phyloP scores from a whole-genome alignment of 2,797 vertebrate genomes.

The Epinephelus coioides region DNA sequence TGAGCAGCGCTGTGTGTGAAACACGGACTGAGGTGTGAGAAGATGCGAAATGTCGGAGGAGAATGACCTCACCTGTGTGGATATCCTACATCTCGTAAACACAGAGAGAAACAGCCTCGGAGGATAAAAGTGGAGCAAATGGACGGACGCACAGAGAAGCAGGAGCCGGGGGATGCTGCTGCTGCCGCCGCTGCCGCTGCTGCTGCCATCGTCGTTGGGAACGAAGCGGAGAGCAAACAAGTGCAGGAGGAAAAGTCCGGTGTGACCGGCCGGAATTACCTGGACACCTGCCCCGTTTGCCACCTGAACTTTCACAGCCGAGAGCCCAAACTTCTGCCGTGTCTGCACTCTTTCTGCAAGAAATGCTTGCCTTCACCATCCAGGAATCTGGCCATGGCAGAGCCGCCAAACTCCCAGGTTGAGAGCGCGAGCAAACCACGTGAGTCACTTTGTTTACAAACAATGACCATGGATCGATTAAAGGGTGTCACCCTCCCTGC shows the following conservation, averaged over 20 bases:
- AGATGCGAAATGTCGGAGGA: constrained; percentile 1
- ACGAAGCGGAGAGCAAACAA: constrained; percentile 91
- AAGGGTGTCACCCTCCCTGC: neutral
- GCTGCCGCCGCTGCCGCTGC: neutral
- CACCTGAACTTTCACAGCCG: constrained; percentile 88
- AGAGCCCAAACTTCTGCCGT: constrained; percentile 91
- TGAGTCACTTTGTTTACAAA: constrained; percentile 79
- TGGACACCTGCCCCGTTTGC: constrained; percentile 92
- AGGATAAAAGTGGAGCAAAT: constrained; percentile 22
- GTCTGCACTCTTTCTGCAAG: constrained; percentile 91
- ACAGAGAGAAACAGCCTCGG: no score
- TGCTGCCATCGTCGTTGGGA: constrained; percentile 76
- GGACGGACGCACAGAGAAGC: constrained; percentile 23
- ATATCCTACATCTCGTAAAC: neutral
- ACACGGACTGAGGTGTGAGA: constrained; percentile 5
- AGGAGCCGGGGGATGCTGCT: constrained; percentile 32
- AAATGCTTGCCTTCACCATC: constrained; percentile 89
- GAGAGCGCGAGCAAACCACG: constrained; percentile 68
- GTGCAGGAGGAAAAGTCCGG: constrained; percentile 82
- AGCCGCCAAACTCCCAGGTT: constrained; percentile 42
- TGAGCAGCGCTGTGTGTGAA: neutral
- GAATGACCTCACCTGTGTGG: constrained; percentile 11
- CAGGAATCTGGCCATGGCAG: constrained; percentile 85
- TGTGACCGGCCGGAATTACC: constrained; percentile 80
- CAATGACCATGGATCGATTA: neutral